These are phyloP conservation scores for Enteromius viviparus DNA, from an alignment of 2,797 vertebrate genomes.

Conservation along the genomic window DNA sequence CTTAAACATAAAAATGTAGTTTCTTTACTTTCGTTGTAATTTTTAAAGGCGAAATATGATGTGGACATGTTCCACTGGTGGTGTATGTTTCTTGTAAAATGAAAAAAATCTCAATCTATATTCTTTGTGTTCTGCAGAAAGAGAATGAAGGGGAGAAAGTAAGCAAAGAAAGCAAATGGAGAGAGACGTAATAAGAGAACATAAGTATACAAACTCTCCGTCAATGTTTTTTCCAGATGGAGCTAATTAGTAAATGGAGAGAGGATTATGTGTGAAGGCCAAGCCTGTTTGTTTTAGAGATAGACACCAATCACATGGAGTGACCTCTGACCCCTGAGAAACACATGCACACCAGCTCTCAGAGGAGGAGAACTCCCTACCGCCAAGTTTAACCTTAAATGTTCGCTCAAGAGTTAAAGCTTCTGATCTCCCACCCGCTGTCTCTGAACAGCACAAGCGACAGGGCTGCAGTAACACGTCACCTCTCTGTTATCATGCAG, in stretches of 20 bases:
- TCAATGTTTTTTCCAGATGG: slow-evolving; percentile 47
- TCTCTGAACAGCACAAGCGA: background rate
- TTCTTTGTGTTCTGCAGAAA: background rate
- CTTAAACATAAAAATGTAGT: background rate
- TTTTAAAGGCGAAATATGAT: background rate
- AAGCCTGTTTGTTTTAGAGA: slow-evolving; percentile 72
- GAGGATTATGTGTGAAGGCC: slow-evolving; percentile 57
- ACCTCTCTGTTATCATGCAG: slow-evolving; percentile 47
- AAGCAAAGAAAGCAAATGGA: background rate
- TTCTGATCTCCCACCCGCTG: slow-evolving; percentile 4
- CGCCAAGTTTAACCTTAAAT: slow-evolving; percentile 3
- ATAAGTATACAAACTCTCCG: slow-evolving; percentile 5
- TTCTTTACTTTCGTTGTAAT: background rate
- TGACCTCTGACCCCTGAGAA: slow-evolving; percentile 65
- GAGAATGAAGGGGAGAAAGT: background rate
- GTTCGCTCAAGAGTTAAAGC: background rate
- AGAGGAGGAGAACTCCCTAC: background rate
- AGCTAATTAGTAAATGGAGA: slow-evolving; percentile 63
- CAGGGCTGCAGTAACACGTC: background rate
- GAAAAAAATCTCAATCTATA: background rate
- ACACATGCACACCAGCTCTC: slow-evolving; percentile 29
- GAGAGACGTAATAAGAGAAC: slow-evolving; percentile 28
- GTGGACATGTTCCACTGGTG: background rate
- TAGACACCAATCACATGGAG: slow-evolving; percentile 64
- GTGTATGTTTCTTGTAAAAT: background rate